Evolutionary conservation across 2,113 vertebrate genomes (phyloP).

Genomic region (Petroica traversi): DNA sequence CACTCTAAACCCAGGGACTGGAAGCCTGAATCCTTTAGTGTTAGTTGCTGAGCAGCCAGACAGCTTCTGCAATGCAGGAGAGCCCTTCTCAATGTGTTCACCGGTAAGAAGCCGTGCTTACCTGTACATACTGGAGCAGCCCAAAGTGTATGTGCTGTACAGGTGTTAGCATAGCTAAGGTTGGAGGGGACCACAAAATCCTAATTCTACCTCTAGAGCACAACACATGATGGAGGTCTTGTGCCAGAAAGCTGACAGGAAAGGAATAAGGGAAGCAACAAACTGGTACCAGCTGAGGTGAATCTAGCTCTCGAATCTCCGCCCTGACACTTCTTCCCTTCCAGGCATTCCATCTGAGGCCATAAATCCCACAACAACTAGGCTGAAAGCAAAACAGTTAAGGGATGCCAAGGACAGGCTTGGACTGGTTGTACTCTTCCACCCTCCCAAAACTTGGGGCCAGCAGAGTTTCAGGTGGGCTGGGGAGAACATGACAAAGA

Average conservation of each 20-base stretch:
- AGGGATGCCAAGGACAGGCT: background rate
- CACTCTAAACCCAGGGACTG: background rate
- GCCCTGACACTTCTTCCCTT: background rate
- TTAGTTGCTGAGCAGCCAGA: background rate
- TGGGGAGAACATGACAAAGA: background rate
- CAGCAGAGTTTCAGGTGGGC: background rate
- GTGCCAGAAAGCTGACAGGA: background rate
- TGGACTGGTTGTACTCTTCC: background rate
- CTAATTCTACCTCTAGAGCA: background rate
- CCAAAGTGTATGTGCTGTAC: background rate
- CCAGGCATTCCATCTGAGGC: background rate
- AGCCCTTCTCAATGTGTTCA: background rate
- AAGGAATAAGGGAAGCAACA: background rate
- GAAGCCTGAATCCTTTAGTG: background rate
- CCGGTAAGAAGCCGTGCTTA: background rate
- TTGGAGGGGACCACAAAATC: background rate
- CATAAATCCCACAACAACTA: background rate
- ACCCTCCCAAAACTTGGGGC: background rate
- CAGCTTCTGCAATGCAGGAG: background rate
- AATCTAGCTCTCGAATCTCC: background rate
- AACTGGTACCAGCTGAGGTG: background rate
- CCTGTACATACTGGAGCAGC: background rate
- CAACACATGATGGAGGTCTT: background rate
- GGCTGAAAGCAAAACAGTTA: background rate
- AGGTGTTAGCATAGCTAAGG: background rate